Evolutionary conservation across 2,113 vertebrate genomes (phyloP), one percentile per base, ranked within the genome.

Genomic region (Dasypus novemcinctus): DNA sequence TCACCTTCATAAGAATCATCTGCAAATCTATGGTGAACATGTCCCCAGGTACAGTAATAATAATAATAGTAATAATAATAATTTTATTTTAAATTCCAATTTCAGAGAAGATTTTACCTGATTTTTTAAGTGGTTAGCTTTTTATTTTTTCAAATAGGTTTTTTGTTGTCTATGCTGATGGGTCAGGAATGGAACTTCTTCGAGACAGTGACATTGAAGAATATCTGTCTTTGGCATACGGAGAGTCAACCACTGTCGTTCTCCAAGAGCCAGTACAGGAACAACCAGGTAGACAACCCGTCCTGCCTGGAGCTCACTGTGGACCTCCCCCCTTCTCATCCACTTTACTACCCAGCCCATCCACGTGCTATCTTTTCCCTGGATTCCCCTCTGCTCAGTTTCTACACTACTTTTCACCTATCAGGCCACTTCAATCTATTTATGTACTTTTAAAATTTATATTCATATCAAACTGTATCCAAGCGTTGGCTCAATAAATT

Each of bases 151-250:
- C 74, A n/a, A 93, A 92, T 94, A 99, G 99, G 97, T 99, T 99
- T 96, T 99, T 99, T 97, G 27, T 99, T 36, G 78, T 99, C 93
- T 97, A 98, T 5, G 95, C 95, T 0, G 99, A 99, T 20, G 99
- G 99, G 25, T 99, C 99, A 14, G 99, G 99, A n/a, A 97, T 97
- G 0, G 99, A 99, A 96, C 97, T 99, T n/a, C 99, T 99, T 79
- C 97, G 98, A 69, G 97, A 97, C 80, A 97, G 97, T 49, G 98
- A 98, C 14, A 98, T 99, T 12, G 98, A 98, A 29, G 87, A 98
- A 64, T 98, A 98, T 46, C 95, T 99, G 25, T 84, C 96, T 10
- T 86, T 98, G 88, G 99, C 97, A 1, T 93, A 94, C 31, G 94
- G 97, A 54, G 99, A 99, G 71, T 98, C 99, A 0, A 61, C 98